These are phyloP conservation scores for Naja naja DNA, from an alignment of 2,113 vertebrate species.

Conservation along the genomic window DNA sequence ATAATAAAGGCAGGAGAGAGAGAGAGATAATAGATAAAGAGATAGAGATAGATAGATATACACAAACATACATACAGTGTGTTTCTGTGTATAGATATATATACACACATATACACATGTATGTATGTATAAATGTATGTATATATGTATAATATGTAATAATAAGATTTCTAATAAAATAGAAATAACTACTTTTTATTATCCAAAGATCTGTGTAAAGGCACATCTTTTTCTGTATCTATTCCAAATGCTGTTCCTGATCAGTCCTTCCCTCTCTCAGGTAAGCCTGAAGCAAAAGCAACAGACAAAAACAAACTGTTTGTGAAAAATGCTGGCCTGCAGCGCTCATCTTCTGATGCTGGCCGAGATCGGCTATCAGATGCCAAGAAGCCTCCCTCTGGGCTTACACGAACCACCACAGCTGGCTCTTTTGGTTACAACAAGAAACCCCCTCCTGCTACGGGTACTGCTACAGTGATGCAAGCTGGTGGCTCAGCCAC, in stretches of 20 bases:
- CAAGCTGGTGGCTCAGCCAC: conserved; percentile 81
- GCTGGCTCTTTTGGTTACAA: conserved; percentile 92
- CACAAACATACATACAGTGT: too few species aligned
- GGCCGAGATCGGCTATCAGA: conserved; percentile 83
- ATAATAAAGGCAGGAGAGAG: neutral
- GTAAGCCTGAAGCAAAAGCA: conserved; percentile 83
- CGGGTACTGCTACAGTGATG: conserved; percentile 83
- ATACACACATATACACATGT: too few species aligned
- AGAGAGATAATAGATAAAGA: too few species aligned
- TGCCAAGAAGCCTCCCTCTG: conserved; percentile 88
- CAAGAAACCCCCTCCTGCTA: conserved; percentile 81
- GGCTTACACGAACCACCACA: conserved; percentile 82
- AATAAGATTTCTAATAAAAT: neutral
- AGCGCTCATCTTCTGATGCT: conserved; percentile 90
- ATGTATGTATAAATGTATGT: too few species aligned
- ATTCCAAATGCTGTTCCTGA: neutral
- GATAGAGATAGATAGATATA: neutral
- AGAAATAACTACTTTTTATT: neutral
- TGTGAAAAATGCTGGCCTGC: conserved; percentile 82
- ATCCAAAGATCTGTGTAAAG: neutral
- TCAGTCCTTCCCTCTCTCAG: conserved; percentile 24
- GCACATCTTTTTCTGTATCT: neutral
- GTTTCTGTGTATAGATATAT: rapidly evolving
- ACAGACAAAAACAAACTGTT: conserved; percentile 86
- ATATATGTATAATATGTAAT: neutral